Percentiles rank a stretch among this genome's conserved stretches.
Conservation (phyloP, 1,140 invertebrate species). For the Nylanderia fulva region DNA sequence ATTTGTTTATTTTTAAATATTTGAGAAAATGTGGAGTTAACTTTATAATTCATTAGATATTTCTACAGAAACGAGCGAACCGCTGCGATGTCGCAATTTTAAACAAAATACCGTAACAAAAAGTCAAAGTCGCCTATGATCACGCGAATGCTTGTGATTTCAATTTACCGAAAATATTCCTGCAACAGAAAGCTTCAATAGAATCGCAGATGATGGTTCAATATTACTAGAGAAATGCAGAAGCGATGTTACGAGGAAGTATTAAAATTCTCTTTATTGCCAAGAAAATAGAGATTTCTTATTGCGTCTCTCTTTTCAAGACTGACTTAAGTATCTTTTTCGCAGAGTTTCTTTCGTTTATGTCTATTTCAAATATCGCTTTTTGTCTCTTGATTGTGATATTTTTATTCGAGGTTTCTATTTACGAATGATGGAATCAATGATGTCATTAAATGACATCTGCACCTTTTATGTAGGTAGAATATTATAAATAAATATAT, state of each 20-base stretch:
- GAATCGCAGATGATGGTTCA: not conserved
- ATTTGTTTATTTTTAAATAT: no score
- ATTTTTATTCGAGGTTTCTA: not conserved
- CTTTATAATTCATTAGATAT: no score
- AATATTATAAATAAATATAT: conserved; percentile 49
- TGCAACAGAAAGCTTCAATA: not conserved
- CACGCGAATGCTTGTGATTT: not conserved
- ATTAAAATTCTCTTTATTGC: conserved; percentile 36
- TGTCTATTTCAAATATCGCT: conserved; percentile 45
- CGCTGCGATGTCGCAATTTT: no score
- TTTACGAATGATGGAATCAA: not conserved
- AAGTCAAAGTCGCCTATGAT: not conserved
- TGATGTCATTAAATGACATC: conserved; percentile 18
- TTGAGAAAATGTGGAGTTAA: no score
- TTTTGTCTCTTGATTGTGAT: not conserved
- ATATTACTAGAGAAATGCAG: not conserved
- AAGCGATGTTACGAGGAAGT: not conserved
- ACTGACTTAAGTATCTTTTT: conserved; percentile 44
- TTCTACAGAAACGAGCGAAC: no score
- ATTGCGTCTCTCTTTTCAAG: not conserved
- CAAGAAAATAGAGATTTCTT: conserved; percentile 26
- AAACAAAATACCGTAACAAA: not conserved
- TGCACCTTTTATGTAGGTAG: not conserved
- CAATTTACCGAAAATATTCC: not conserved
- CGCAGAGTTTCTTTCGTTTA: conserved; percentile 48